These are phyloP conservation scores for Hemiscyllium ocellatum DNA, from an alignment of 2,113 vertebrate species.

Conservation along the genomic window DNA sequence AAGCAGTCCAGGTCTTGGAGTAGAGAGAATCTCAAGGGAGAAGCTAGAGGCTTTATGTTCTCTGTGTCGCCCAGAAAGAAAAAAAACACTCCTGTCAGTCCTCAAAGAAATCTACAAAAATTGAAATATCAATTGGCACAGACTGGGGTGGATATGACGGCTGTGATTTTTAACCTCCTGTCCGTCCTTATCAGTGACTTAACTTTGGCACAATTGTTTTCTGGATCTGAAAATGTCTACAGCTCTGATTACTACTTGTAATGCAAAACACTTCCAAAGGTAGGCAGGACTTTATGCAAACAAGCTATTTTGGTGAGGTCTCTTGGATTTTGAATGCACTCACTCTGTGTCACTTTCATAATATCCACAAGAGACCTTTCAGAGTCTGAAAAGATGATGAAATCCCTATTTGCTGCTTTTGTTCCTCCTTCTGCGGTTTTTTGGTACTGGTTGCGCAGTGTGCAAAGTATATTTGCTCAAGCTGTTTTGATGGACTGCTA, in stretches of 20 bases:
- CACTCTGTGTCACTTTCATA: not conserved
- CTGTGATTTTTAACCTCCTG: not conserved
- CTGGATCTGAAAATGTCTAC: no score
- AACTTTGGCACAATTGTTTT: not conserved
- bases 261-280: not conserved
- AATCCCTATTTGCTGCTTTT: not conserved
- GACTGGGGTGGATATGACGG: no score
- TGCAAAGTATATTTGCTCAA: not conserved
- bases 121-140: not conserved
- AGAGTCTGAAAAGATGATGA: not conserved
- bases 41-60: not conserved
- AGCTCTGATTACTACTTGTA: not conserved
- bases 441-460: not conserved
- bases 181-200: not conserved
- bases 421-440: not conserved
- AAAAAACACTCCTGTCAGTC: not conserved
- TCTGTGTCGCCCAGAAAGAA: not conserved
- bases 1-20: no score
- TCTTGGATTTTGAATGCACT: constrained; percentile 1
- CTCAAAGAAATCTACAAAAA: not conserved
- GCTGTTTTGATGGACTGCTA: not conserved
- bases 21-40: no score
- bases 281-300: not conserved
- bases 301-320: not conserved
- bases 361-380: constrained; percentile 1